Conservation (phyloP, 2,888 invertebrate genomes). For the Erannis defoliaria region DNA sequence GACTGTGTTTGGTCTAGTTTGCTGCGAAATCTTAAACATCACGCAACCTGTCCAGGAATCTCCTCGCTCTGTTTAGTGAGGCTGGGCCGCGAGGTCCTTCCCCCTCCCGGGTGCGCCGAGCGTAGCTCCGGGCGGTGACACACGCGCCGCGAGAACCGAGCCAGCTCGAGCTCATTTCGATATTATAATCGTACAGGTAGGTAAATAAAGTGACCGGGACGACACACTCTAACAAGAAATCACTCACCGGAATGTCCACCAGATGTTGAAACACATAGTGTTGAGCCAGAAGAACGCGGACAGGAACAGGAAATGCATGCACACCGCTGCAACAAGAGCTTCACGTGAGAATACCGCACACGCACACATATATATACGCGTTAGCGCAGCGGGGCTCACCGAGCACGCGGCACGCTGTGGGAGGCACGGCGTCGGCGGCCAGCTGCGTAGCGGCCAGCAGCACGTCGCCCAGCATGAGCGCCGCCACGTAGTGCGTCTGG, state of each 20-base stretch:
- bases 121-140: too few relatives aligned
- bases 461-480: constrained; percentile 93
- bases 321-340: constrained; percentile 88
- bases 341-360: constrained; percentile 25
- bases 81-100: too few relatives aligned
- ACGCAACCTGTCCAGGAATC: too few relatives aligned
- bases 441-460: constrained; percentile 93
- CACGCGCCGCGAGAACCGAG: too few relatives aligned
- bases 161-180: too few relatives aligned
- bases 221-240: too few relatives aligned
- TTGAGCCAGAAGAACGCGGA: constrained; percentile 97
- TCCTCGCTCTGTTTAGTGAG: too few relatives aligned
- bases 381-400: constrained; percentile 87
- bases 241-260: constrained; percentile 96
- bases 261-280: constrained; percentile 97
- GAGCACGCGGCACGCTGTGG: constrained; percentile 88
- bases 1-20: too few relatives aligned
- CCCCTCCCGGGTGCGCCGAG: too few relatives aligned
- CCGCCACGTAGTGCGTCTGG: constrained; percentile 94
- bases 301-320: constrained; percentile 95
- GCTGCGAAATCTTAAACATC: too few relatives aligned
- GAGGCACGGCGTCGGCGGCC: constrained; percentile 87
- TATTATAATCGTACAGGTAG: too few relatives aligned
- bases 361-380: constrained; percentile 13
- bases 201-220: too few relatives aligned